phyloP scores from a whole-genome alignment of 2,797 vertebrate species.

The Onychomys arenicola region DNA sequence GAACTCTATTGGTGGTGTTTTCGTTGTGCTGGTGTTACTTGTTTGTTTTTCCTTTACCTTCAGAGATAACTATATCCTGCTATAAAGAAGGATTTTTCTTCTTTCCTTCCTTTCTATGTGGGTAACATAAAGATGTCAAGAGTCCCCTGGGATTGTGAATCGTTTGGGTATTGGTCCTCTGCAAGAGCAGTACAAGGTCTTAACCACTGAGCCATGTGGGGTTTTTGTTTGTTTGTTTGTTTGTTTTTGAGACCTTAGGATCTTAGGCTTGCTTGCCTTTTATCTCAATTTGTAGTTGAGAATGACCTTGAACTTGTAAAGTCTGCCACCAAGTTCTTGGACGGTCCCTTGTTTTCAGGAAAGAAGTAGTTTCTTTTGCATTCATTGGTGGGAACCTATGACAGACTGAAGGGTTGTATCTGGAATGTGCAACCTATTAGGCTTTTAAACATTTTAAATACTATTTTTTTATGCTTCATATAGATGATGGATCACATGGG shows the following conservation, averaged over 20 bases:
- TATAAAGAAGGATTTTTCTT: not conserved
- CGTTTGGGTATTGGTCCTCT: too few species aligned
- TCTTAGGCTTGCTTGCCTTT: not conserved
- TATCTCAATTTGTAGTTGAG: not conserved
- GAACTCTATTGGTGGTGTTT: not conserved
- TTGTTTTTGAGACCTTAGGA: not conserved
- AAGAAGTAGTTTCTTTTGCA: conserved; percentile 37
- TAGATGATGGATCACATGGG: conserved; percentile 99
- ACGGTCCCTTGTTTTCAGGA: not conserved
- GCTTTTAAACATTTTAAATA: conserved; percentile 75
- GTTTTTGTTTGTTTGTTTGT: not conserved
- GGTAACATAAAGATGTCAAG: not conserved
- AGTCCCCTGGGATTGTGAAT: not conserved
- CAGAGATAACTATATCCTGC: too few species aligned
- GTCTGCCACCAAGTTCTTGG: not conserved
- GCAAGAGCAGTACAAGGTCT: not conserved
- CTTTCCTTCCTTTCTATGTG: not conserved
- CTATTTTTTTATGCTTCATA: conserved; percentile 77
- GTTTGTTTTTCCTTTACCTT: too few species aligned
- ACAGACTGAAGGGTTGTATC: conserved; percentile 28
- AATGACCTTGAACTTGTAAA: not conserved
- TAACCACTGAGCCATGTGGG: not conserved
- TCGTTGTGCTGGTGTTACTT: too few species aligned
- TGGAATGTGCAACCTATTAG: conserved; percentile 58
- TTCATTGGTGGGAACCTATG: conserved; percentile 46